Evolutionary conservation across 2,797 vertebrate genomes (phyloP).

Genomic region (Helarctos malayanus): DNA sequence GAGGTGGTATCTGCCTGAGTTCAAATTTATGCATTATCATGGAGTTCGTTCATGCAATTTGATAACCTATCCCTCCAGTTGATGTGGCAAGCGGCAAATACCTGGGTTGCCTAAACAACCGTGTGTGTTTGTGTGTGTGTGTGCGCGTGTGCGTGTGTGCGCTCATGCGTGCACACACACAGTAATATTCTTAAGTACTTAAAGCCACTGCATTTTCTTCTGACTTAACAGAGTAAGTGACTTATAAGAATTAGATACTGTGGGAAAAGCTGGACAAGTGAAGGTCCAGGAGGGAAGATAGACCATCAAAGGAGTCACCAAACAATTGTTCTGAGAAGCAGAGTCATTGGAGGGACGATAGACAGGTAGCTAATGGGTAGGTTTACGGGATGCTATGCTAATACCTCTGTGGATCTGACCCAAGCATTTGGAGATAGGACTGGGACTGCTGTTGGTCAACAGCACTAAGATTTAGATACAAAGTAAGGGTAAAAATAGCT

Average conservation of each 20-base stretch:
- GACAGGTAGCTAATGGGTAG: neutral
- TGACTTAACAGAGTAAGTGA: neutral
- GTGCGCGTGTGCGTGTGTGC: fast-evolving
- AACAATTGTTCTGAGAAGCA: neutral
- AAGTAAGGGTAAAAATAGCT: neutral
- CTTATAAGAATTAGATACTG: neutral
- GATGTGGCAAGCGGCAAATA: neutral
- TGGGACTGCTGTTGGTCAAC: neutral
- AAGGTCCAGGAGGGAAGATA: neutral
- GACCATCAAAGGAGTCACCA: neutral
- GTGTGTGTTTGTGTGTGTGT: neutral
- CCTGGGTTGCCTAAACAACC: neutral
- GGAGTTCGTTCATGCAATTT: neutral
- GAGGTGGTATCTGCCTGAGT: neutral
- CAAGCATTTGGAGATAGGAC: neutral
- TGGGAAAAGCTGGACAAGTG: neutral
- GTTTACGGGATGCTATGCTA: neutral
- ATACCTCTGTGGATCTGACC: neutral
- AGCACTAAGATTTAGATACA: neutral
- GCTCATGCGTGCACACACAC: too few relatives aligned
- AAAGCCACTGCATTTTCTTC: neutral
- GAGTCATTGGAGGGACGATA: neutral
- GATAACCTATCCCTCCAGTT: neutral
- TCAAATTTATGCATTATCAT: neutral
- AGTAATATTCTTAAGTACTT: neutral